Evolutionary conservation across 2,797 vertebrate species (phyloP).

Genomic region (Hydrolagus colliei): DNA sequence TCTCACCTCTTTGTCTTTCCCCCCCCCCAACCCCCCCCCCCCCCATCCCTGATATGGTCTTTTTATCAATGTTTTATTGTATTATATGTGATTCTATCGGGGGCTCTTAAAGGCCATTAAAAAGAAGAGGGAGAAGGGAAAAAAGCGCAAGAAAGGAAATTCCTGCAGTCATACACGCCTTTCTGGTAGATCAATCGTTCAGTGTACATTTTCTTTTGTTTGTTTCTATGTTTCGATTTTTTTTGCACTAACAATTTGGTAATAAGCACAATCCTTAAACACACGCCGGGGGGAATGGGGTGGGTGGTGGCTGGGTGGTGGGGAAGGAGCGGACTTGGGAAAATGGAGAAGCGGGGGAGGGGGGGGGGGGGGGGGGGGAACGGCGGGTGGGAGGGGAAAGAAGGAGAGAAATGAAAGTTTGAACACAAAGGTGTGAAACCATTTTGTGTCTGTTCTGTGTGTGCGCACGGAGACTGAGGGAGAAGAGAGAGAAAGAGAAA

Average conservation of each 20-base stretch:
- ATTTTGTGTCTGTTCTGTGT: not conserved
- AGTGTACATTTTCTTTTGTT: slow-evolving; percentile 73
- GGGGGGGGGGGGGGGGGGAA: too few relatives aligned
- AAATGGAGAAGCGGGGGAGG: too few relatives aligned
- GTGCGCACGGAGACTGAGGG: not conserved
- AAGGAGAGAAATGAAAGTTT: too few relatives aligned
- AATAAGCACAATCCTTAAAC: slow-evolving; percentile 98
- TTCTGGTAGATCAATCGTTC: slow-evolving; percentile 45
- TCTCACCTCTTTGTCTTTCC: slow-evolving; percentile 77
- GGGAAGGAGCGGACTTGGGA: slow-evolving; percentile 34
- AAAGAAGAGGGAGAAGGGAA: not conserved
- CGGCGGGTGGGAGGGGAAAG: too few relatives aligned
- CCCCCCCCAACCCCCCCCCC: slow-evolving; percentile 56
- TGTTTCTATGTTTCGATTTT: slow-evolving; percentile 66
- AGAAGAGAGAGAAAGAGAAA: too few relatives aligned
- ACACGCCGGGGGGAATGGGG: slow-evolving; percentile 92
- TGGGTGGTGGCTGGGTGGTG: slow-evolving; percentile 84
- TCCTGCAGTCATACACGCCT: slow-evolving; percentile 47
- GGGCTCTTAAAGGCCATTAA: slow-evolving; percentile 87
- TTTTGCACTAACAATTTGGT: slow-evolving; percentile 99
- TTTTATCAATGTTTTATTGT: slow-evolving; percentile 84
- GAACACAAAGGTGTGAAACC: too few relatives aligned
- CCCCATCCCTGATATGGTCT: slow-evolving; percentile 63
- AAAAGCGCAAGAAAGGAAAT: slow-evolving; percentile 60
- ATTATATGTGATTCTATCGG: slow-evolving; percentile 96